A percentile compares a stretch with the other conserved stretches of the same genome.
Conservation (phyloP, 2,113 vertebrate genomes). For the Spizaetus ornatus region DNA sequence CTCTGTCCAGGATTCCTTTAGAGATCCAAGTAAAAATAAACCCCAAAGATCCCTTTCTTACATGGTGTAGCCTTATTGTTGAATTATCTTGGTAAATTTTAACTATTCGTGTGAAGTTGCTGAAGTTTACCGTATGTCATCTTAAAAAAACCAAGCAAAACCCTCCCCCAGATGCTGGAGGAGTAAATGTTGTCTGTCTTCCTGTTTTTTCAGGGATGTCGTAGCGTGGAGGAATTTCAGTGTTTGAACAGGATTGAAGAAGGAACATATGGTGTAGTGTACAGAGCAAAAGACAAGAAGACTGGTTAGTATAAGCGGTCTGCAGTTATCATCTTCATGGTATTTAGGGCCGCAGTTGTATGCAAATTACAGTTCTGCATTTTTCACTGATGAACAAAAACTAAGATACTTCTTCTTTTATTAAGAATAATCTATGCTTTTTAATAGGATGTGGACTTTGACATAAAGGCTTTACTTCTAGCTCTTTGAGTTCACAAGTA, state of each 20-base stretch:
- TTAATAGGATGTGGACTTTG: background rate
- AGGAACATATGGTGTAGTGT: constrained; percentile 95
- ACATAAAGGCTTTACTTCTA: background rate
- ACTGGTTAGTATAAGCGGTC: constrained; percentile 76
- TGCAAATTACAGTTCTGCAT: background rate
- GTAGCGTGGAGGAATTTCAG: constrained; percentile 97
- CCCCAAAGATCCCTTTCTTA: background rate
- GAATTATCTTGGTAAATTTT: background rate
- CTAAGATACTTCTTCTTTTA: background rate
- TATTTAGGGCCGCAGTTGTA: background rate
- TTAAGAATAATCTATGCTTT: background rate
- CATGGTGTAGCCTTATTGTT: rapidly evolving
- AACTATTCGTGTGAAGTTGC: background rate
- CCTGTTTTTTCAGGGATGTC: constrained; percentile 82
- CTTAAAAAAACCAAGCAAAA: background rate
- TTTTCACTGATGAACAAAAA: background rate
- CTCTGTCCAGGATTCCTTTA: background rate
- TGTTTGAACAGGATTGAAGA: constrained; percentile 97
- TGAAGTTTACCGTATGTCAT: background rate
- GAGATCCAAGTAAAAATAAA: background rate
- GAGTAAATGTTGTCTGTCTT: background rate
- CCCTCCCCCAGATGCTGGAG: background rate
- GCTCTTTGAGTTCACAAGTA: background rate
- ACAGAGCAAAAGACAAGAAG: constrained; percentile 98
- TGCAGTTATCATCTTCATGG: background rate